These are phyloP conservation scores for Bubo bubo DNA, from an alignment of 2,113 vertebrate species.

Conservation along the genomic window DNA sequence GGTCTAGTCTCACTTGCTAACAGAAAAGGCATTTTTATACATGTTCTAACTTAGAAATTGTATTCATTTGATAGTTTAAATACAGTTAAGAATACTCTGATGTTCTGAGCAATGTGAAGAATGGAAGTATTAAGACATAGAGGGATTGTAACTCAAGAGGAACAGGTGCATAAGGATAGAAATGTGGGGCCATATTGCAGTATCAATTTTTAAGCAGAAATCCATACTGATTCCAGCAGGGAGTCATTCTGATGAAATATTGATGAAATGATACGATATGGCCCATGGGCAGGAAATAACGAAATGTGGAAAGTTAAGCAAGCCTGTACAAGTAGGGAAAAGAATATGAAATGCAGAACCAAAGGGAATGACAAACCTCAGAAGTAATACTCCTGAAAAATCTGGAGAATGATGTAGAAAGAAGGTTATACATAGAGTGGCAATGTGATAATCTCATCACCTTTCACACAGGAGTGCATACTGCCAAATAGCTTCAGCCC, in stretches of 20 bases:
- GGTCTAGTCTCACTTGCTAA: background rate
- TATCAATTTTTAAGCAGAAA: conserved; percentile 54
- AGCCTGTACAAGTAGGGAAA: background rate
- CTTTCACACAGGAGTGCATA: background rate
- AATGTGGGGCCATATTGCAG: background rate
- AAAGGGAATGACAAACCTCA: background rate
- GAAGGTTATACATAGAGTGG: background rate
- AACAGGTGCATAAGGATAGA: background rate
- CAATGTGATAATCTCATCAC: background rate
- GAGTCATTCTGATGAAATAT: conserved; percentile 50
- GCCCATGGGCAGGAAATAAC: conserved; percentile 29
- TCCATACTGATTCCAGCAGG: background rate
- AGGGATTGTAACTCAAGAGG: background rate
- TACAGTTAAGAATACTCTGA: background rate
- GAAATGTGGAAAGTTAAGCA: background rate
- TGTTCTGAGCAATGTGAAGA: background rate
- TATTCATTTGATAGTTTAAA: background rate
- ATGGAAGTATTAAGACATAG: background rate
- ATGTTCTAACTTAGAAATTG: background rate
- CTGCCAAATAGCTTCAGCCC: background rate
- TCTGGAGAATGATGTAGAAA: background rate
- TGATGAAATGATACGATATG: background rate
- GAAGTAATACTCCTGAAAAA: background rate
- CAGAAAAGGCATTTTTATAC: conserved; percentile 20
- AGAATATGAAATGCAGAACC: background rate